Evolutionary conservation across 2,113 vertebrate species (phyloP).

Genomic region (Callipepla californica): DNA sequence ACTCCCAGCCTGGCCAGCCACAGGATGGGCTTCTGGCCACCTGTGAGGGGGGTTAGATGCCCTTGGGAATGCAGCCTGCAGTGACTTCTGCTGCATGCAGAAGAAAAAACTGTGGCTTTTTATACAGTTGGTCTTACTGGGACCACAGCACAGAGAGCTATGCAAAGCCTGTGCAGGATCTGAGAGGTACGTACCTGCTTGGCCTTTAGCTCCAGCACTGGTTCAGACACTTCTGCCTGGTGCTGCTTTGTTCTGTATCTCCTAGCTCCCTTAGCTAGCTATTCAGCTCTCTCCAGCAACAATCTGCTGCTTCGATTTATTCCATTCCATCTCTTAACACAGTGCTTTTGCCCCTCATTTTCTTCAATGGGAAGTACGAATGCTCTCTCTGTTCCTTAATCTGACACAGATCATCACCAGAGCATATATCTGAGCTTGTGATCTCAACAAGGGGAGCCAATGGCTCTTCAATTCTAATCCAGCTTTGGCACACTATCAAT

Average conservation of each 20-base stretch:
- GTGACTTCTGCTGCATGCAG: background rate
- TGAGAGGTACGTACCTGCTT: background rate
- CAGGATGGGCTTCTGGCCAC: background rate
- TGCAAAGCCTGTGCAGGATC: background rate
- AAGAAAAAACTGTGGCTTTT: background rate
- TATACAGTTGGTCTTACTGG: background rate
- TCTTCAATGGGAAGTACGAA: background rate
- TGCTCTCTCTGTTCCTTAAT: background rate
- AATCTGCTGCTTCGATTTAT: background rate
- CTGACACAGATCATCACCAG: background rate
- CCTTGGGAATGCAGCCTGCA: background rate
- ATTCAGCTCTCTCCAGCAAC: background rate
- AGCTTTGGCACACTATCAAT: background rate
- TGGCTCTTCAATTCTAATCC: background rate
- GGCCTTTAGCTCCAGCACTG: background rate
- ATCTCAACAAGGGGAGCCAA: background rate
- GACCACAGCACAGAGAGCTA: background rate
- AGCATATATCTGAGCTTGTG: background rate
- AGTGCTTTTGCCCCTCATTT: background rate
- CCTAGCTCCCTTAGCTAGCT: background rate
- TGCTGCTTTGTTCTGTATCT: background rate
- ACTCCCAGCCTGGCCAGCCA: background rate
- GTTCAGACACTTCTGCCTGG: background rate
- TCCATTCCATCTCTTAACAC: background rate
- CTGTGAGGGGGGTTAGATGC: background rate